Evolutionary conservation across 2,797 vertebrate genomes (phyloP), one percentile per base, ranked within the genome.

Genomic region (Gallirallus australis): DNA sequence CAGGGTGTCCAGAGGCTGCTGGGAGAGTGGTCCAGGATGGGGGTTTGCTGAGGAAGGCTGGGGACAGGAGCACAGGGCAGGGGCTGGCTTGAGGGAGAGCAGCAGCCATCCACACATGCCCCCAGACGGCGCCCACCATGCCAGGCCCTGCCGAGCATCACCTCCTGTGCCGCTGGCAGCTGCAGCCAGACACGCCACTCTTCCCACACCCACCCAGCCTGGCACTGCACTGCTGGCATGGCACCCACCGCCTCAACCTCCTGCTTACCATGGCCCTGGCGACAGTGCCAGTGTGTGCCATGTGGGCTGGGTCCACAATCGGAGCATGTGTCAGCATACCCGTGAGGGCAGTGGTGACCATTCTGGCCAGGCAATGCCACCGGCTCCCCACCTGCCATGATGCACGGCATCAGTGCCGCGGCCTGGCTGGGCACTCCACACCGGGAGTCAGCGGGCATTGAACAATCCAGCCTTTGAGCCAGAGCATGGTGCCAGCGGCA

Each of bases 391-490:
- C 33, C n/a, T 8, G 2, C 15, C 25, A 45, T 7, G 69, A 31
- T 39, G 6, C 4, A 2, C 2, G n/a, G 66, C 37, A 20, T 9
- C 1, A 21, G 60, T 7, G 37, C 54, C 1, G 47, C 25, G 7
- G 47, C 52, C 75, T 54, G 69, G 78, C 78, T 15, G 12, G 27
- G 47, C 31, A 81, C 45, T 9, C 61, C 7, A 0, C 20, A 2
- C 63, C 7, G 45, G 56, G 47, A 31, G 39, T 42, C 21, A 9
- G 68, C 23, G 0, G 15, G 23, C 89, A 48, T 1, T 1, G 40
- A 91, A 96, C 95, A 94, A 94, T 94, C 70, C 37, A 0, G 73
- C 52, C 93, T 89, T 93, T 96, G 52, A 96, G 85, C 0, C 18
- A 0, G 52, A n/a, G 39, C 9, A 5, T 6, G 25, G 91, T 1